Conservation (phyloP, 2,888 invertebrate genomes). For the Agrotis clavis region DNA sequence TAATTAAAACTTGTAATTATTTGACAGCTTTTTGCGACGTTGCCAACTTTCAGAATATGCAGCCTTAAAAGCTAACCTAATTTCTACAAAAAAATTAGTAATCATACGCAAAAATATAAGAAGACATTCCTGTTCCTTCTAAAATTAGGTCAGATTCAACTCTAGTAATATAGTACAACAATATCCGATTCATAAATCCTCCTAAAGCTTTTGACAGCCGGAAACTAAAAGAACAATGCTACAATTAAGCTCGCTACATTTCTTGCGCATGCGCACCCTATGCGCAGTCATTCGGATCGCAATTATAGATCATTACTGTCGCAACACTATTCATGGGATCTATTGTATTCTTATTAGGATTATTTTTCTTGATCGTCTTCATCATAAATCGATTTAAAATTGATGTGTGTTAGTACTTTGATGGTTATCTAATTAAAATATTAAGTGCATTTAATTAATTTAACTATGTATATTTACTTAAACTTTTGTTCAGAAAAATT, state of each 20-base stretch:
- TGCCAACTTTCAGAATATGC: no score
- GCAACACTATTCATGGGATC: conserved; percentile 65
- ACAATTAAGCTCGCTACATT: conserved; percentile 65
- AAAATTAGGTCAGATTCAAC: background rate
- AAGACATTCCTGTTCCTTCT: background rate
- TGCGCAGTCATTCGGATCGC: conserved; percentile 57
- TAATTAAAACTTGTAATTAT: no score
- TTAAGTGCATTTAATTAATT: background rate
- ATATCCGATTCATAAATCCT: conserved; percentile 48
- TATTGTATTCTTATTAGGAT: conserved; percentile 74
- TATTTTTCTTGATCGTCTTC: conserved; percentile 57
- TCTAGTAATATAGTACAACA: conserved; percentile 16
- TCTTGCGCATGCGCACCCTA: conserved; percentile 68
- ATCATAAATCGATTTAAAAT: conserved; percentile 51
- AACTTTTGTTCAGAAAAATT: background rate
- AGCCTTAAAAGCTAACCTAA: background rate
- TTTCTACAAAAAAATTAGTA: no score
- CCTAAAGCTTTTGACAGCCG: conserved; percentile 63
- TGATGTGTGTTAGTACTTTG: conserved; percentile 17
- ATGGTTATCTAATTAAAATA: conserved; percentile 24
- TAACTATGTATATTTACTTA: background rate
- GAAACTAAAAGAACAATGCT: conserved; percentile 73
- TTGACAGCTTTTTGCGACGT: no score
- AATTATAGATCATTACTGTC: conserved; percentile 65
- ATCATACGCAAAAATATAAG: no score